Conservation (phyloP, 2,888 invertebrate genomes). For the Nipponacmea schrenckii region DNA sequence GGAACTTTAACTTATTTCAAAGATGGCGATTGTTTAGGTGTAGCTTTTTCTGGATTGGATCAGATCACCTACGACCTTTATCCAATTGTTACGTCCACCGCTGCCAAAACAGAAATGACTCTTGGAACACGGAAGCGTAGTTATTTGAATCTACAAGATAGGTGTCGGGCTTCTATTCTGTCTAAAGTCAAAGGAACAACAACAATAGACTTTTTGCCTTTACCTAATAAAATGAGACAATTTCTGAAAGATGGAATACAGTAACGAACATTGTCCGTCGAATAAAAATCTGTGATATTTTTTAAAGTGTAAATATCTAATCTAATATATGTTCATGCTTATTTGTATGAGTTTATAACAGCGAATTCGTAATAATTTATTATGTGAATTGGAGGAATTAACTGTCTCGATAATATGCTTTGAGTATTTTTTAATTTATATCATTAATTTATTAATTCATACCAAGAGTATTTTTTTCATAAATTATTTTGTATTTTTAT, state of each 20-base stretch:
- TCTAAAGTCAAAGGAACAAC: conserved; percentile 70
- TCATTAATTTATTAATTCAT: too few species aligned
- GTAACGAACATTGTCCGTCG: too few species aligned
- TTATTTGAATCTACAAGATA: conserved; percentile 77
- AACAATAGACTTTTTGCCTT: conserved; percentile 72
- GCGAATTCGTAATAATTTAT: too few species aligned
- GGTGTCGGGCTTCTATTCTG: conserved; percentile 71
- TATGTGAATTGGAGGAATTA: too few species aligned
- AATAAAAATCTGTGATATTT: too few species aligned
- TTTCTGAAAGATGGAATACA: conserved; percentile 31
- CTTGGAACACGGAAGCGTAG: conserved; percentile 74
- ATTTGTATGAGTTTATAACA: too few species aligned
- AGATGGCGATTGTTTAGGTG: conserved; percentile 77
- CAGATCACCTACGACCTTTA: conserved; percentile 74
- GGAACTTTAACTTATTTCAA: conserved; percentile 80
- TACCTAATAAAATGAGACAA: conserved; percentile 73
- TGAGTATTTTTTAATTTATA: too few species aligned
- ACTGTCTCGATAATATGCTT: too few species aligned
- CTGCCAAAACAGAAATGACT: conserved; percentile 81
- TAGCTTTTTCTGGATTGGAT: conserved; percentile 76
- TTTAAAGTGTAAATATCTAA: too few species aligned
- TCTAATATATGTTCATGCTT: too few species aligned
- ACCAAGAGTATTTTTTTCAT: too few species aligned
- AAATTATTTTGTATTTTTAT: too few species aligned
- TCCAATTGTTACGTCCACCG: conserved; percentile 79